Conservation (phyloP, 1,140 invertebrate species). For the Cyclina sinensis region DNA sequence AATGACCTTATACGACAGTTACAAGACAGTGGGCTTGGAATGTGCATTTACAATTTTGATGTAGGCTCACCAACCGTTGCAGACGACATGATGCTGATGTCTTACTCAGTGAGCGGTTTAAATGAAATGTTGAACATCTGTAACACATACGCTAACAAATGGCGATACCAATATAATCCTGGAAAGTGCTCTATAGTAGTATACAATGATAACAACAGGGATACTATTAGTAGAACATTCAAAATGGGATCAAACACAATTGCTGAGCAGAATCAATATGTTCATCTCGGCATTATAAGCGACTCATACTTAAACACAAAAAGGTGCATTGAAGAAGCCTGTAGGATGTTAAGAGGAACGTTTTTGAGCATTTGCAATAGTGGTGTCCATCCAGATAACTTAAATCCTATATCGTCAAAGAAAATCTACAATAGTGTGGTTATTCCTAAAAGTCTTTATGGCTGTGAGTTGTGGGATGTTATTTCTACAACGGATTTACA, state of each 20-base stretch:
- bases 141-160: conserved; percentile 8
- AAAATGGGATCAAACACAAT: conserved; percentile 6
- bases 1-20: conserved; percentile 10
- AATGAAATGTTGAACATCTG: conserved; percentile 24
- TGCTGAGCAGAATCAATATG: not conserved
- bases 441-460: not conserved
- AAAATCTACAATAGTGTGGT: not conserved
- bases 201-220: conserved; percentile 12
- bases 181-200: conserved; percentile 1
- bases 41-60: not conserved
- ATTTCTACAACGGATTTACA: not conserved
- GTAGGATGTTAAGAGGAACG: not conserved
- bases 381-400: not conserved
- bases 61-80: conserved; percentile 16
- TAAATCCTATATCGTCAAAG: not conserved
- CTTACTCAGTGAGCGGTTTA: conserved; percentile 2
- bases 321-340: not conserved
- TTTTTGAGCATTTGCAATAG: not conserved
- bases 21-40: not conserved
- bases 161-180: conserved; percentile 38
- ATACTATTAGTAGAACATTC: conserved; percentile 8
- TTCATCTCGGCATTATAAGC: too few species aligned
- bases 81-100: conserved; percentile 11
- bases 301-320: not conserved
- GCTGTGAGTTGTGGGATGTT: not conserved